These are phyloP conservation scores for Falco novaeseelandiae DNA, from an alignment of 2,797 vertebrate genomes.

Conservation along the genomic window DNA sequence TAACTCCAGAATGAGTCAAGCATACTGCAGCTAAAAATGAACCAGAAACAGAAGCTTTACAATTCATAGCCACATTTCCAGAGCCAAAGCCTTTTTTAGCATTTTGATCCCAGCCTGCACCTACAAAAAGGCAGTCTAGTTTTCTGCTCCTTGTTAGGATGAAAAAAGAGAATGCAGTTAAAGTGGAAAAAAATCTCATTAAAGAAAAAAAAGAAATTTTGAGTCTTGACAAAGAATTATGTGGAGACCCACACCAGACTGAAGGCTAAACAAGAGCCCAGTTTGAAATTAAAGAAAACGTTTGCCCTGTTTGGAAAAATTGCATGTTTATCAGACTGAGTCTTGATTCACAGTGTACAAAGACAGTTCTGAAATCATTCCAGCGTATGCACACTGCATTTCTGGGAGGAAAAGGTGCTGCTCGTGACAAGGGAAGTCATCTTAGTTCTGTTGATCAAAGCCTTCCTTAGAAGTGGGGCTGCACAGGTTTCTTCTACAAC, in stretches of 20 bases:
- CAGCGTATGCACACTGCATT: not conserved
- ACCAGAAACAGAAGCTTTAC: not conserved
- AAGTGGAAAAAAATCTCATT: not conserved
- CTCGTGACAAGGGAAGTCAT: constrained; percentile 4
- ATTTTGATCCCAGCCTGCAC: not conserved
- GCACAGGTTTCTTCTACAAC: constrained; percentile 13
- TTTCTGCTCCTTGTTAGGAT: not conserved
- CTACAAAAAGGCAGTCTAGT: not conserved
- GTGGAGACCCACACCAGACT: rapidly evolving
- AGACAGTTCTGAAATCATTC: not conserved
- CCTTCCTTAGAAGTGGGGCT: not conserved
- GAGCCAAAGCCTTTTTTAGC: not conserved
- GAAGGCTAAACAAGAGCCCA: not conserved
- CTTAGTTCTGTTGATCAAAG: constrained; percentile 36
- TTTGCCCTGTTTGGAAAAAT: not conserved
- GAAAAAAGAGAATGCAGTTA: not conserved
- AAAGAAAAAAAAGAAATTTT: not conserved
- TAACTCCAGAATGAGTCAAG: not conserved
- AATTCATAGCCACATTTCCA: not conserved
- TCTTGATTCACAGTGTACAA: not conserved
- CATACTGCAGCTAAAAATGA: not conserved
- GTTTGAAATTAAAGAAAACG: not conserved
- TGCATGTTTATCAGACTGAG: not conserved
- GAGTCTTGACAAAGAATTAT: not conserved
- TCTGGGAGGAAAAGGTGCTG: constrained; percentile 10